Evolutionary conservation across 2,113 vertebrate species (phyloP).

Genomic region (Crotalus tigris): DNA sequence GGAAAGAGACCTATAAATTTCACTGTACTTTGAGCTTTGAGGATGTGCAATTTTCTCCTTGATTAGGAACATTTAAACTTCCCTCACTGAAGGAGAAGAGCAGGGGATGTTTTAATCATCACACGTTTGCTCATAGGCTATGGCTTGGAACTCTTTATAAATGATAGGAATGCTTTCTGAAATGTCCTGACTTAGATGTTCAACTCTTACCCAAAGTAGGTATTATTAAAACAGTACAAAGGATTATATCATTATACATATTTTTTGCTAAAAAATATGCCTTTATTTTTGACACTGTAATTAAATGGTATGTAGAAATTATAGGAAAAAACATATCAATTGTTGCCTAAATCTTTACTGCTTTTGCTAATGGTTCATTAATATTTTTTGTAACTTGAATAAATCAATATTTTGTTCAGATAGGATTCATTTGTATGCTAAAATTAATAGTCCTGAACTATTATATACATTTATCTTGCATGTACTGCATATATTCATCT

Average conservation of each 20-base stretch:
- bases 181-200: neutral
- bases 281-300: neutral
- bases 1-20: neutral
- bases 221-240: neutral
- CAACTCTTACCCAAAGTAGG: neutral
- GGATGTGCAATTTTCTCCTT: neutral
- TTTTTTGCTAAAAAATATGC: neutral
- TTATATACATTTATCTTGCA: neutral
- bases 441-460: neutral
- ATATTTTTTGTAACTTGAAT: neutral
- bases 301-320: slow-evolving; percentile 5
- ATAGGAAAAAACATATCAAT: neutral
- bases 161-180: neutral
- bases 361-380: neutral
- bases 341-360: neutral
- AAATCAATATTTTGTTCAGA: neutral
- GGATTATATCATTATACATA: neutral
- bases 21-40: neutral
- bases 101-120: neutral
- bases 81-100: neutral
- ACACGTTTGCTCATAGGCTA: neutral
- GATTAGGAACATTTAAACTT: neutral
- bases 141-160: neutral
- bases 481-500: neutral
- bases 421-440: neutral